phyloP scores from a whole-genome alignment of 2,888 invertebrate species.

The Himalopsyche japonica region DNA sequence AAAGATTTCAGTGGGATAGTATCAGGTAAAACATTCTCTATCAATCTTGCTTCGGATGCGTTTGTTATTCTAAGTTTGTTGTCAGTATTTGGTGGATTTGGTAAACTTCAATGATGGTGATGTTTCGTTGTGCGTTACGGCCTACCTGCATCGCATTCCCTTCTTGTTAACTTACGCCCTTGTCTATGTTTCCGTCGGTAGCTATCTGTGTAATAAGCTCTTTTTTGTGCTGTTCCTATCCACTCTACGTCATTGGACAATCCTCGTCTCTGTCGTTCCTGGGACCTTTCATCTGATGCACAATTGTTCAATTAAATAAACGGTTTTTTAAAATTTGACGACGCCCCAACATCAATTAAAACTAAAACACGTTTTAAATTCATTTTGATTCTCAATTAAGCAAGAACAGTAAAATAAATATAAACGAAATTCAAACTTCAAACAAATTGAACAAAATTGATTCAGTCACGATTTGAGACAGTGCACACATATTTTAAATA shows the following conservation, averaged over 20 bases:
- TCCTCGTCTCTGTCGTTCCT: slow-evolving; percentile 53
- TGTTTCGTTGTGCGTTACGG: background rate
- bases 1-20: background rate
- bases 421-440: too few species aligned
- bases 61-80: background rate
- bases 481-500: too few species aligned
- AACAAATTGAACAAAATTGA: too few species aligned
- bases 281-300: slow-evolving; percentile 47
- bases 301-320: slow-evolving; percentile 20
- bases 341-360: background rate
- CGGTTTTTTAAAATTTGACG: background rate
- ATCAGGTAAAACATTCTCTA: background rate
- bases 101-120: background rate
- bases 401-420: background rate
- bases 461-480: too few species aligned
- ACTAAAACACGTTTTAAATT: background rate
- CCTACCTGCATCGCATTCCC: slow-evolving; percentile 3
- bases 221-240: slow-evolving; percentile 45
- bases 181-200: slow-evolving; percentile 68
- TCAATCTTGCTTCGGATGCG: background rate
- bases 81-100: background rate
- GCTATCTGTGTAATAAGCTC: slow-evolving; percentile 51
- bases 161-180: slow-evolving; percentile 62
- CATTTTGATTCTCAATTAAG: slow-evolving; percentile 36
- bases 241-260: slow-evolving; percentile 50